phyloP scores from a whole-genome alignment of 2,797 vertebrate genomes.

The Erpetoichthys calabaricus region DNA sequence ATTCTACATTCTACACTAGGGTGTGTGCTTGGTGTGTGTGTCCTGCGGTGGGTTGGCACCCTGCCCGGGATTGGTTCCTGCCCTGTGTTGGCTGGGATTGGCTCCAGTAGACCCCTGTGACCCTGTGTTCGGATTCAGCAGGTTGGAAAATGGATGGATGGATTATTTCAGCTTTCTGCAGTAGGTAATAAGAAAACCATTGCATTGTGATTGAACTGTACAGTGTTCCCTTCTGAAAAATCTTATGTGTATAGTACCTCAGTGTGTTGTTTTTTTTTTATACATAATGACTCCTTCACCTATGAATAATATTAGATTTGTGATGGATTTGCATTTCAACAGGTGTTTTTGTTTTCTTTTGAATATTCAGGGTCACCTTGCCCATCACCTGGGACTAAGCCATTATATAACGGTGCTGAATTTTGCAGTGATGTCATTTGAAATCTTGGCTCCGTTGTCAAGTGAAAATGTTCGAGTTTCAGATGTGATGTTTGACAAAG shows the following conservation, averaged over 20 bases:
- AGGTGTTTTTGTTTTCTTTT: constrained; percentile 6
- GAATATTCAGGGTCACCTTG: constrained; percentile 48
- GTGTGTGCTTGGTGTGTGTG: too few relatives aligned
- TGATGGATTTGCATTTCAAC: neutral
- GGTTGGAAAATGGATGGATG: too few relatives aligned
- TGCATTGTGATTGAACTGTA: too few relatives aligned
- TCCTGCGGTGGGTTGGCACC: too few relatives aligned
- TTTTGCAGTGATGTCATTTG: constrained; percentile 32
- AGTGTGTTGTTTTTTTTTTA: neutral
- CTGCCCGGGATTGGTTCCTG: too few relatives aligned
- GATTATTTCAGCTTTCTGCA: too few relatives aligned
- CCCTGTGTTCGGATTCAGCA: too few relatives aligned
- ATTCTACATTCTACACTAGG: too few relatives aligned
- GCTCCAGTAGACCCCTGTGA: too few relatives aligned
- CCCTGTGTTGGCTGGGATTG: too few relatives aligned
- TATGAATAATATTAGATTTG: neutral
- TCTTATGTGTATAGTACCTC: neutral
- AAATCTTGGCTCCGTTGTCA: constrained; percentile 34
- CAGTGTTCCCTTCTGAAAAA: neutral
- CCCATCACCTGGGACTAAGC: constrained; percentile 55
- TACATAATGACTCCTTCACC: neutral
- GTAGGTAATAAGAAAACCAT: too few relatives aligned
- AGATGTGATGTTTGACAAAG: constrained; percentile 59
- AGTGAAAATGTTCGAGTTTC: constrained; percentile 49
- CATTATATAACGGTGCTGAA: constrained; percentile 51